Evolutionary conservation across 2,797 vertebrate genomes (phyloP), one percentile per base, ranked within the genome.

Genomic region (Nannoperca obscura): DNA sequence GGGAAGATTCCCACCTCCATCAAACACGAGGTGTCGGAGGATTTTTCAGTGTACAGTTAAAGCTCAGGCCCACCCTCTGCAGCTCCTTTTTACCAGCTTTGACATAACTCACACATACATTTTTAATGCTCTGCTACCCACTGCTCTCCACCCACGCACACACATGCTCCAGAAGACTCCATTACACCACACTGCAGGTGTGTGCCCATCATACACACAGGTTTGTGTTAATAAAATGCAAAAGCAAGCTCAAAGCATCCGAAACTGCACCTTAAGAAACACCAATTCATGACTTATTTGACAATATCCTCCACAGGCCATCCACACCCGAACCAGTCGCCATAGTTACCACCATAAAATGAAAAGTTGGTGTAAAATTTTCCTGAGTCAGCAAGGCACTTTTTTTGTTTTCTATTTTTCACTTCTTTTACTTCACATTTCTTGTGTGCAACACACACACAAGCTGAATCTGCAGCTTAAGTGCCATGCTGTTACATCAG

Each of bases 61-160:
- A 88, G 54, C 50, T 40, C 74, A 65, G 63, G 68, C 75, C 61
- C 44, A 82, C 71, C 78, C 82, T 76, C 88, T 89, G 89, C 89
- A 89, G 87, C 83, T 83, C 73, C 66, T 69, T 84, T 91, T 85
- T 74, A 85, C 83, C 87, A 84, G 85, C 86, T 86, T 87, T 93
- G 84, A 92, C 75, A 67, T 92, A 90, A 86, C 69, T 63, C 76
- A 60, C 60, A 47, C 87, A 92, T 92, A 60, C 82, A 93, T 92
- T 85, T 90, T 93, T 93, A 89, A 93, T 91, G 80, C 50, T 76
- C 72, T 71, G 53, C 80, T 72, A 82, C 70, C 70, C 72, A 3
- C 81, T 80, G 62, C 79, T 85, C 71, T 58, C 54, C 61, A 69
- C 15, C 71, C 61, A 30, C 34, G 14, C 36, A 72, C 83, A 38